A percentile compares a stretch with the other conserved stretches of the same genome.
Evolutionary conservation across 2,888 invertebrate genomes (phyloP).

Genomic region (Auanema sp.): DNA sequence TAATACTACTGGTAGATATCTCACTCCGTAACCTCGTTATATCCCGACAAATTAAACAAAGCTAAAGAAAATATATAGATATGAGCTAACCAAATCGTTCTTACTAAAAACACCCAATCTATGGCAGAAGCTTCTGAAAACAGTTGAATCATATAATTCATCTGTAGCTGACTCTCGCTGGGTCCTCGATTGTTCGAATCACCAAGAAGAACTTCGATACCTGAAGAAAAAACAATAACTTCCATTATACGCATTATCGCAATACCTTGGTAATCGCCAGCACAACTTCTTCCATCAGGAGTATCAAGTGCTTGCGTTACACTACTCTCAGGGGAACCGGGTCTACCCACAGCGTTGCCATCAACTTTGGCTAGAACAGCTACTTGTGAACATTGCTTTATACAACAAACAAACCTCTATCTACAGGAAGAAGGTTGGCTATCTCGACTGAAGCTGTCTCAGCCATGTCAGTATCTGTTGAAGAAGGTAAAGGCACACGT

Average conservation of each 20-base stretch:
- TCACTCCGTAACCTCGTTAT: slow-evolving; percentile 37
- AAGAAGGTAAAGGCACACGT: neutral
- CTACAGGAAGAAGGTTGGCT: slow-evolving; percentile 15
- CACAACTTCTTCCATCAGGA: slow-evolving; percentile 26
- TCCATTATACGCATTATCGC: neutral
- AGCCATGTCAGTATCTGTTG: neutral
- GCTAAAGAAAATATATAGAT: slow-evolving; percentile 22
- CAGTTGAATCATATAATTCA: slow-evolving; percentile 39
- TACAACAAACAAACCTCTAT: neutral
- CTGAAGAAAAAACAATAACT: slow-evolving; percentile 5
- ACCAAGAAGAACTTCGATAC: slow-evolving; percentile 34
- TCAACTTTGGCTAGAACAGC: slow-evolving; percentile 18
- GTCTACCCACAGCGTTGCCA: slow-evolving; percentile 4
- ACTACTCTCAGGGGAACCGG: slow-evolving; percentile 12
- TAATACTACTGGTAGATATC: slow-evolving; percentile 24
- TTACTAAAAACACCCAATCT: slow-evolving; percentile 56
- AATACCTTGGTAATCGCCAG: slow-evolving; percentile 34
- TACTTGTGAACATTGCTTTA: slow-evolving; percentile 17
- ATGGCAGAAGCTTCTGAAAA: slow-evolving; percentile 47
- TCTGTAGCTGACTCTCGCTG: slow-evolving; percentile 30
- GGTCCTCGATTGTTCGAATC: slow-evolving; percentile 28
- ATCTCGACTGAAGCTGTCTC: slow-evolving; percentile 12
- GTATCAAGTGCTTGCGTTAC: slow-evolving; percentile 22
- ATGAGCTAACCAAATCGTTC: slow-evolving; percentile 5
- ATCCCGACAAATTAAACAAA: slow-evolving; percentile 55